Base-by-base conservation (phyloP, 1,140 invertebrate genomes). In the Babylonia areolata region DNA sequence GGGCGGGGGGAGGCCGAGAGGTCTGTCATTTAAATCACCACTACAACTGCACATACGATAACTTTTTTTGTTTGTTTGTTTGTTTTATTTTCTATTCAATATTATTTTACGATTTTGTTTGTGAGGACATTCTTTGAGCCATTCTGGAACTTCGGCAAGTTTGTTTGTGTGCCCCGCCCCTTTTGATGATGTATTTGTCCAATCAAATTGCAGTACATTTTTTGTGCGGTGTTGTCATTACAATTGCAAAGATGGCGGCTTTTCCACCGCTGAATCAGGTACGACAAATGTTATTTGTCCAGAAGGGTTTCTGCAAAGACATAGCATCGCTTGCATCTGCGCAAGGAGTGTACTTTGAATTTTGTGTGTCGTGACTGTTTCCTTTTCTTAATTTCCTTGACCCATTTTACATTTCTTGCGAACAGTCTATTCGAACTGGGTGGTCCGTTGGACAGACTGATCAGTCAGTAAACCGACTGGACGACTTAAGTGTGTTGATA, bases 211-310 rank as follows among this genome's bases (percentile, higher is more conserved):
- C 39, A 15, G 28, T 3, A 58, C 42, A 80, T 80, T 35, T 80
- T 80, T n/a, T 33, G 42, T 54, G 23, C 78, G 78, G 33, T 9
- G 42, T 73, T 40, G 69, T 35, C 71, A 35, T 73, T 46, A 73
- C 35, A 73, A 64, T 71, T 73, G 64, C 69, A 46, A 88, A 88
- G 33, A 88, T 88, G 87, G 87, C 87, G 87, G 85, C 84, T 35
- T 88, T 88, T 85, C 87, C 87, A 88, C 87, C 87, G 54, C 83
- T 84, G 51, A 81, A 85, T n/a, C 87, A 88, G 81, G 87, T 85
- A 83, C 9, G 75, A 54, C 28, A 12, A 11, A 46, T 73, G 71
- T 23, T 51, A 17, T 82, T 71, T 31, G 40, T 46, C 12, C 11
- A 33, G 33, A 15, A 51, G n/a, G 42, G 23, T 33, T n/a, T 23